Base-by-base conservation (phyloP, 1,140 invertebrate species). In the Drosophila pectinifera region DNA sequence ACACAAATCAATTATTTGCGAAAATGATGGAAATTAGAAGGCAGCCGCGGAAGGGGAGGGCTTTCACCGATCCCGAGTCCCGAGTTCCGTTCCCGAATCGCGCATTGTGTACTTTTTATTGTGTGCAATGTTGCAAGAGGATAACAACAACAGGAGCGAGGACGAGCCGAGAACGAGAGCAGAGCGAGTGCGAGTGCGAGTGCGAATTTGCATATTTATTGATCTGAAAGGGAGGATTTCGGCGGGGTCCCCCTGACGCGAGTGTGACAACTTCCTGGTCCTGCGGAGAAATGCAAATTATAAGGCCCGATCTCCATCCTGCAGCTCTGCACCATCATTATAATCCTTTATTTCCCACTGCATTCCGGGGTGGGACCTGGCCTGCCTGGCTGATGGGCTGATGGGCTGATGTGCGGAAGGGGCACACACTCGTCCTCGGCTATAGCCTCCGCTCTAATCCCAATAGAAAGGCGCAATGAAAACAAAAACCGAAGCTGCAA, bases 151-250 rank as follows among this genome's bases (percentile, higher is more conserved):
- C 54, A 41, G 34, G 56, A 65, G 10, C 28, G 26, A 28, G 26
- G 8, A 7, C 1, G 22, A 4, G 22, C 1, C 34, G 8, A 11
- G 10, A 34, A 34, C 58, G 64, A 36, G 36, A 48, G 41, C 38
- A 22, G 22, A 22, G n/a, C n/a, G n/a, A n/a, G n/a, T n/a, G n/a
- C n/a, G 6, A 48, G 39, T 38, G 49, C 57, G 49, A 79, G 34
- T 69, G 62, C 45, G 59, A 80, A 86, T 86, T 86, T 86, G 83
- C 83, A 86, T 86, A 86, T 83, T 88, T 86, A 86, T 86, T 86
- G 83, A 86, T 86, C 82, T 69, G 76, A 22, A 31, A 68, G 75
- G 5, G n/a, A 57, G 38, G 53, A 10, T 31, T 31, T 31, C 28
- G 28, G 26, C 3, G 22, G 22, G 22, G 22, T 22, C 4, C 22